These are phyloP conservation scores for Plectropomus leopardus DNA, from an alignment of 2,113 vertebrate species.

Conservation along the genomic window DNA sequence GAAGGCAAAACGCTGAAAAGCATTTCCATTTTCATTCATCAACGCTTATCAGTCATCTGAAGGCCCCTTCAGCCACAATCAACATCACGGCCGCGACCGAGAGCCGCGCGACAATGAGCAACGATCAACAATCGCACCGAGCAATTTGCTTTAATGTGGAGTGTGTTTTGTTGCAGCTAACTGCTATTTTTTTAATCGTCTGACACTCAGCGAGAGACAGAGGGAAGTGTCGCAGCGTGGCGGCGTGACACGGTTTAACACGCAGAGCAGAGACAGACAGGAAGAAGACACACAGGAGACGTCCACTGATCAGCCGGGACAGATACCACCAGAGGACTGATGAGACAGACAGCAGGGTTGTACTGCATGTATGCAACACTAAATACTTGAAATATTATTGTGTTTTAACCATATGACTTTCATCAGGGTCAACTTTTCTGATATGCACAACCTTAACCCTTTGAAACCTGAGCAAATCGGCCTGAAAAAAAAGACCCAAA, in stretches of 20 bases:
- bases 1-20: conserved; percentile 82
- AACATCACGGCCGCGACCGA: conserved; percentile 60
- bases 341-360: neutral
- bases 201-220: conserved; percentile 50
- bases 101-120: conserved; percentile 62
- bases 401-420: too few relatives aligned
- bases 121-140: conserved; percentile 57
- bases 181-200: conserved; percentile 62
- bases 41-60: conserved; percentile 82
- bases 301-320: neutral
- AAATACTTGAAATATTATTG: too few relatives aligned
- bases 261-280: neutral
- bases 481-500: too few relatives aligned
- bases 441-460: too few relatives aligned
- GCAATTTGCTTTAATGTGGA: conserved; percentile 75
- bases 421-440: too few relatives aligned
- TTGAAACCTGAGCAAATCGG: too few relatives aligned
- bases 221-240: conserved; percentile 20
- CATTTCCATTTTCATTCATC: conserved; percentile 86
- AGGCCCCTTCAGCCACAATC: conserved; percentile 76
- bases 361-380: too few relatives aligned
- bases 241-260: neutral
- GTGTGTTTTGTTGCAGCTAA: conserved; percentile 69
- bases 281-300: too few relatives aligned
- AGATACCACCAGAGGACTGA: neutral